These are phyloP conservation scores for Pseudobourletiella spinata DNA, from an alignment of 1,140 invertebrate genomes.

Conservation along the genomic window DNA sequence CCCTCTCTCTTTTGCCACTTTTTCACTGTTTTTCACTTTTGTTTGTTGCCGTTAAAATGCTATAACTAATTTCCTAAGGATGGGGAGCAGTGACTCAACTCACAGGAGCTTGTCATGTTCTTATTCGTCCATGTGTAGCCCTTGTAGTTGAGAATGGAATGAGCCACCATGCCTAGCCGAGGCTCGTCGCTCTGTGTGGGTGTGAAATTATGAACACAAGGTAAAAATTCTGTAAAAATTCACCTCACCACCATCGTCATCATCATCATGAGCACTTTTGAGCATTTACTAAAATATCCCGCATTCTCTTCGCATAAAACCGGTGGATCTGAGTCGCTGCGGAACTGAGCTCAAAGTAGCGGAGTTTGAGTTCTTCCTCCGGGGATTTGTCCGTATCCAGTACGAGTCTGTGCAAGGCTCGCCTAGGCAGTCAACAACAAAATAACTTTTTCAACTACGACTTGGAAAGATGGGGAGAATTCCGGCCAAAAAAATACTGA, in stretches of 20 bases:
- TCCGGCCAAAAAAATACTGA: too few relatives aligned
- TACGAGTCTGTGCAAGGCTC: too few relatives aligned
- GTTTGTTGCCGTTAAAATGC: too few relatives aligned
- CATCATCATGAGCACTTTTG: too few relatives aligned
- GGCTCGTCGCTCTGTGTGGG: background rate
- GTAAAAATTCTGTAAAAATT: too few relatives aligned
- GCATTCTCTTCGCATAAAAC: constrained; percentile 1
- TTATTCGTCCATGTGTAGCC: background rate
- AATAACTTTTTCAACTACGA: too few relatives aligned
- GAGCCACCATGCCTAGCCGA: background rate
- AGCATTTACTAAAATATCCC: constrained; percentile 8
- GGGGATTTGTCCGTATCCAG: background rate
- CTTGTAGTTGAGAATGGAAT: constrained; percentile 1
- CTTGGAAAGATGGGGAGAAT: too few relatives aligned
- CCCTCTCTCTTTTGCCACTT: too few relatives aligned
- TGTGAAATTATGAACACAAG: too few relatives aligned
- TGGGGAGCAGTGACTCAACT: background rate
- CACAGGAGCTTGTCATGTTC: background rate
- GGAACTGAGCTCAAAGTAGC: background rate
- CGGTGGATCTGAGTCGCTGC: background rate
- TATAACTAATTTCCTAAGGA: background rate
- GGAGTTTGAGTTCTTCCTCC: background rate
- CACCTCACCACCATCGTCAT: too few relatives aligned
- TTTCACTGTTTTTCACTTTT: too few relatives aligned
- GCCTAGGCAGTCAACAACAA: too few relatives aligned